Evolutionary conservation across 2,797 vertebrate species (phyloP).

Genomic region (Gymnothorax reevesii): DNA sequence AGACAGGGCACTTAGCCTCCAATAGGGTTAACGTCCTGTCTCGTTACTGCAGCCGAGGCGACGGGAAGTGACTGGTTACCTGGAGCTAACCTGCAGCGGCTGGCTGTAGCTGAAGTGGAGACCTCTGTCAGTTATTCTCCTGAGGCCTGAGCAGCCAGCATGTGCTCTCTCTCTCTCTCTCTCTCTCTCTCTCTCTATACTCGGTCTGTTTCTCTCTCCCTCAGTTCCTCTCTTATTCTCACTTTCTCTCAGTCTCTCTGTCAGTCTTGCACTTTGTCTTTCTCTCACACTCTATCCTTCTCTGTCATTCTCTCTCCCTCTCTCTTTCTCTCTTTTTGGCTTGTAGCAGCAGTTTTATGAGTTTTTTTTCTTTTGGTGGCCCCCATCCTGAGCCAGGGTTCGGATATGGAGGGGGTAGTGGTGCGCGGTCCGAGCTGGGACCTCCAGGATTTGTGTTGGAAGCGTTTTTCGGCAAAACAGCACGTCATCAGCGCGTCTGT

Average conservation of each 20-base stretch:
- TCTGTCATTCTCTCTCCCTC: background rate
- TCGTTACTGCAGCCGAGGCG: slow-evolving; percentile 65
- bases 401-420: slow-evolving; percentile 36
- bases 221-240: background rate
- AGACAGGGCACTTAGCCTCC: slow-evolving; percentile 57
- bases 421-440: slow-evolving; percentile 49
- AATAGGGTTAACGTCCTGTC: slow-evolving; percentile 58
- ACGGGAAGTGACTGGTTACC: slow-evolving; percentile 59
- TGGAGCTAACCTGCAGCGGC: slow-evolving; percentile 56
- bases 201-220: too few relatives aligned
- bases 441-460: slow-evolving; percentile 52
- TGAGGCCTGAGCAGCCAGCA: slow-evolving; percentile 41
- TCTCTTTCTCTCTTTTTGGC: slow-evolving; percentile 30
- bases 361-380: background rate
- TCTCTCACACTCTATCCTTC: slow-evolving; percentile 5
- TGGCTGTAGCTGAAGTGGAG: slow-evolving; percentile 55
- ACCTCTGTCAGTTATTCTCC: background rate
- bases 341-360: background rate
- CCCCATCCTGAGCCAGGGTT: background rate
- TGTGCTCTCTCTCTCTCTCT: slow-evolving; percentile 5
- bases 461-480: slow-evolving; percentile 53
- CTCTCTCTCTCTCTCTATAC: slow-evolving; percentile 2
- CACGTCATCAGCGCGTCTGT: slow-evolving; percentile 43
- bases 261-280: background rate
- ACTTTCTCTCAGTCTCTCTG: slow-evolving; percentile 28